phyloP scores from a whole-genome alignment of 1,140 invertebrate species.

The Harlomillsia oculata region DNA sequence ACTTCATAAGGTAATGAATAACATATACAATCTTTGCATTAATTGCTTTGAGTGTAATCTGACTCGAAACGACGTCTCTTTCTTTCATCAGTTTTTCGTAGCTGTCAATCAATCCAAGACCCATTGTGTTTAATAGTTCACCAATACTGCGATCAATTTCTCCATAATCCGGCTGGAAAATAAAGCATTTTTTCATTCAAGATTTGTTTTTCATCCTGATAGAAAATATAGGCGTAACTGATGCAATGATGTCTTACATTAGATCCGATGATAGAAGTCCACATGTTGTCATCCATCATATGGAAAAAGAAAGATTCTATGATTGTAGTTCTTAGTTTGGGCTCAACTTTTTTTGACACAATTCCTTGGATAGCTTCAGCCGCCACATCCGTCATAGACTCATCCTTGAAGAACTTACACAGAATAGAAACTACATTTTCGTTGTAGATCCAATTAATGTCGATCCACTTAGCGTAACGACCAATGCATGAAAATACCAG shows the following conservation, averaged over 20 bases:
- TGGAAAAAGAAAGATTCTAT: conserved; percentile 49
- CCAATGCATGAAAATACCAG: conserved; percentile 44
- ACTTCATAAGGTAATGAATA: conserved; percentile 46
- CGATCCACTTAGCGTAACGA: conserved; percentile 52
- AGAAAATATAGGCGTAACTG: no score
- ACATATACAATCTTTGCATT: conserved; percentile 46
- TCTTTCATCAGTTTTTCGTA: conserved; percentile 26
- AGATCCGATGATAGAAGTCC: no score
- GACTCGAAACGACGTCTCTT: no score
- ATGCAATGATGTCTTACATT: no score
- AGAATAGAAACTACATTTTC: conserved; percentile 48
- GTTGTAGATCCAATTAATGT: conserved; percentile 51
- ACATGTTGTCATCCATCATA: no score
- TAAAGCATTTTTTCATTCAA: conserved; percentile 37
- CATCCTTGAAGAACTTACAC: conserved; percentile 41
- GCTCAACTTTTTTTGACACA: conserved; percentile 52
- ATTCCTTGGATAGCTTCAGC: conserved; percentile 51
- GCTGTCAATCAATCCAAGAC: conserved; percentile 42
- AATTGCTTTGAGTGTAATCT: no score
- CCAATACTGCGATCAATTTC: no score
- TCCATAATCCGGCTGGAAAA: conserved; percentile 38
- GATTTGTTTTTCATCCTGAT: no score
- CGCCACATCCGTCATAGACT: conserved; percentile 43
- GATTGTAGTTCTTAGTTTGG: conserved; percentile 46
- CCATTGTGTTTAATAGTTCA: conserved; percentile 49